A percentile compares a stretch with the other conserved stretches of the same genome.
These are phyloP conservation scores for Bos taurus DNA, from an alignment of 2,113 vertebrate species.

Conservation along the genomic window ARS-UCD2.0 NC_037333.1:11552501-11553000, in stretches of 20 bases:
- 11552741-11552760: neutral
- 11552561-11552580: neutral
- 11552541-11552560: neutral
- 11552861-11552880: neutral
- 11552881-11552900: neutral
- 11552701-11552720: neutral
- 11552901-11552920: neutral
- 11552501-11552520: too few relatives aligned
- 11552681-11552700: neutral
- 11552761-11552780: neutral
- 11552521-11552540: neutral
- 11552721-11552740: neutral
- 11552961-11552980: neutral
- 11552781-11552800: neutral
- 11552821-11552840: neutral
- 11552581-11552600: neutral
- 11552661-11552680: neutral
- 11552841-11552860: neutral
- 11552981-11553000: neutral
- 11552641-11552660: neutral
- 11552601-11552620: neutral
- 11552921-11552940: neutral
- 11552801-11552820: neutral
- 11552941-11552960: neutral
- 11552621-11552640: neutral